Conservation (phyloP, 2,888 invertebrate species). For the Thumatha senex region DNA sequence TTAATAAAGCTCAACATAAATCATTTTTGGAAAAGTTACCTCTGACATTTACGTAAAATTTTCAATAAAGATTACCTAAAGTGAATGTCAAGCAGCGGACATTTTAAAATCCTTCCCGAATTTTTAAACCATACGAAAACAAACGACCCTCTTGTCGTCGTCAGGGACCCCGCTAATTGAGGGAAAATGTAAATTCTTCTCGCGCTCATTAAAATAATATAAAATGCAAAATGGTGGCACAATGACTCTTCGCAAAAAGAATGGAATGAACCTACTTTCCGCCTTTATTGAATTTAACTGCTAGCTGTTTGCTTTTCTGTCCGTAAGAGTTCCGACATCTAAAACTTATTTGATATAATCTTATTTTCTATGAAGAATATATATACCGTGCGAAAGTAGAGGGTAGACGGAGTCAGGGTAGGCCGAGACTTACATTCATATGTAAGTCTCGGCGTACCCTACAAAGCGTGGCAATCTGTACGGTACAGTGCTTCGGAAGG, state of each 20-base stretch:
- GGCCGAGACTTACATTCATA: no score
- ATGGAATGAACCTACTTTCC: constrained; percentile 13
- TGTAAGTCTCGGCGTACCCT: no score
- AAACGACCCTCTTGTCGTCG: neutral
- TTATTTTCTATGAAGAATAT: no score
- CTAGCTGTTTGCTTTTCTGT: neutral
- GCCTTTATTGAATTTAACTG: constrained; percentile 12
- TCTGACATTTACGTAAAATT: no score
- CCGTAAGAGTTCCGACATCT: neutral
- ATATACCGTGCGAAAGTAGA: no score
- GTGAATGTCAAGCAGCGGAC: neutral
- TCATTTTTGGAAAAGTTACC: no score
- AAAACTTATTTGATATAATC: no score
- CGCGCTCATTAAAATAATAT: constrained; percentile 10
- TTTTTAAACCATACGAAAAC: neutral
- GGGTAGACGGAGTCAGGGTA: no score
- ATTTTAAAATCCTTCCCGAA: neutral
- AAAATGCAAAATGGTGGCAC: constrained; percentile 15
- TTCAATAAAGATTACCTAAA: no score
- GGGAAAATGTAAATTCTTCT: constrained; percentile 6
- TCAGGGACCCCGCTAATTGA: neutral
- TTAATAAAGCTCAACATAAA: no score
- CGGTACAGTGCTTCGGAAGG: no score
- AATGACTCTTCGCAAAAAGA: constrained; percentile 5
- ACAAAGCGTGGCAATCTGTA: no score